Evolutionary conservation across 2,888 invertebrate species (phyloP).

Genomic region (Microchrysa polita): DNA sequence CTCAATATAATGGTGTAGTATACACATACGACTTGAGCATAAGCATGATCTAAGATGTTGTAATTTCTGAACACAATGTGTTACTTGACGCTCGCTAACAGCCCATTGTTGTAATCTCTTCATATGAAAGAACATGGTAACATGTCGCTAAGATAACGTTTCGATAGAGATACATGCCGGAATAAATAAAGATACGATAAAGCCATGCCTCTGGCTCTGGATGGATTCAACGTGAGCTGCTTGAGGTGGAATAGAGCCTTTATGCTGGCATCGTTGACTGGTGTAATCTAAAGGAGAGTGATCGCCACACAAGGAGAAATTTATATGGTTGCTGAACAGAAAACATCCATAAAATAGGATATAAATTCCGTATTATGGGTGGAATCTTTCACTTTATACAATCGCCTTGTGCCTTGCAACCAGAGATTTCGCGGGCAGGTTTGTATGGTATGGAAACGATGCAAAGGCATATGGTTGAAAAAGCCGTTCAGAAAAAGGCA

Average conservation of each 20-base stretch:
- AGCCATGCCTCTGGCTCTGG: background rate
- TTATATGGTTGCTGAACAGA: slow-evolving; percentile 39
- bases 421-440: background rate
- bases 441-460: background rate
- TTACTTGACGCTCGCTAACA: slow-evolving; percentile 44
- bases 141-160: slow-evolving; percentile 37
- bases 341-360: slow-evolving; percentile 52
- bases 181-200: slow-evolving; percentile 39
- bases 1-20: slow-evolving; percentile 14
- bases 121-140: slow-evolving; percentile 11
- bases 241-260: slow-evolving; percentile 15
- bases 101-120: slow-evolving; percentile 39
- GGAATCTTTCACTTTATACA: slow-evolving; percentile 40
- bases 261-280: background rate
- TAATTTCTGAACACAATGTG: slow-evolving; percentile 41
- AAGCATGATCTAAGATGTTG: slow-evolving; percentile 36
- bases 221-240: background rate
- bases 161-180: slow-evolving; percentile 30
- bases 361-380: slow-evolving; percentile 53
- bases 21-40: no score
- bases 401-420: slow-evolving; percentile 29
- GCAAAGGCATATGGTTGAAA: background rate
- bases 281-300: slow-evolving; percentile 25
- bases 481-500: background rate
- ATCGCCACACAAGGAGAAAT: slow-evolving; percentile 40